A percentile compares a stretch with the other conserved stretches of the same genome.
phyloP scores from a whole-genome alignment of 2,888 invertebrate species.

The Hoplodrina ambigua region DNA sequence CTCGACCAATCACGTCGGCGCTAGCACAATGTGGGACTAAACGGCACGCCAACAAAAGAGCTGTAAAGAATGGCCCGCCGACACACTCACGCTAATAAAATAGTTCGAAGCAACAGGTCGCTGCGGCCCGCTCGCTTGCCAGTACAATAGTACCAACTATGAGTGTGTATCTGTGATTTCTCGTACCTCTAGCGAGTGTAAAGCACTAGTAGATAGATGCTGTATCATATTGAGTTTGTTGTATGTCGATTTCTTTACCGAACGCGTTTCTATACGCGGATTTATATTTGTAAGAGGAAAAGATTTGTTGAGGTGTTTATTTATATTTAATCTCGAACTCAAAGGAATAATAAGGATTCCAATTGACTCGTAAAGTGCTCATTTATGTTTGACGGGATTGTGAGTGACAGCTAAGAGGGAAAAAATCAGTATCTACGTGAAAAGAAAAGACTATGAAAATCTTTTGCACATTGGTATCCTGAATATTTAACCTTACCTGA shows the following conservation, averaged over 20 bases:
- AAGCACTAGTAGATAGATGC: conserved; percentile 45
- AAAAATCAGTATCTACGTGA: conserved; percentile 10
- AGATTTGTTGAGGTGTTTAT: conserved; percentile 39
- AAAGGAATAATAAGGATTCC: conserved; percentile 40
- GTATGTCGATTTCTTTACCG: conserved; percentile 43
- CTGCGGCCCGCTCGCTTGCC: conserved; percentile 72
- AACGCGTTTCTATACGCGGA: conserved; percentile 12
- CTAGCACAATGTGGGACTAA: conserved; percentile 83
- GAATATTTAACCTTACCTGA: conserved; percentile 13
- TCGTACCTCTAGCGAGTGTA: conserved; percentile 65
- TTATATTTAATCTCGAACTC: conserved; percentile 43
- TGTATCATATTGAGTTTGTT: conserved; percentile 54
- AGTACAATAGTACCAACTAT: conserved; percentile 82
- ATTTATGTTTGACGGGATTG: conserved; percentile 43
- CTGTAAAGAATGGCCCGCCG: conserved; percentile 89
- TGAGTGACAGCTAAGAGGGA: conserved; percentile 33
- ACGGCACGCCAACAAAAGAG: conserved; percentile 87
- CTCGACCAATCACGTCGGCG: conserved; percentile 84
- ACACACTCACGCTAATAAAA: conserved; percentile 89
- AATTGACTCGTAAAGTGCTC: conserved; percentile 46
- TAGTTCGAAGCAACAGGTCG: conserved; percentile 89
- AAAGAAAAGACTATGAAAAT: conserved; percentile 28
- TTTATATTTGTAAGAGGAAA: conserved; percentile 34
- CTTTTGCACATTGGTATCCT: conserved; percentile 16
- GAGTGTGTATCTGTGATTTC: conserved; percentile 73